These are phyloP conservation scores for Pelochelys cantorii DNA, from an alignment of 2,797 vertebrate genomes.

Conservation along the genomic window DNA sequence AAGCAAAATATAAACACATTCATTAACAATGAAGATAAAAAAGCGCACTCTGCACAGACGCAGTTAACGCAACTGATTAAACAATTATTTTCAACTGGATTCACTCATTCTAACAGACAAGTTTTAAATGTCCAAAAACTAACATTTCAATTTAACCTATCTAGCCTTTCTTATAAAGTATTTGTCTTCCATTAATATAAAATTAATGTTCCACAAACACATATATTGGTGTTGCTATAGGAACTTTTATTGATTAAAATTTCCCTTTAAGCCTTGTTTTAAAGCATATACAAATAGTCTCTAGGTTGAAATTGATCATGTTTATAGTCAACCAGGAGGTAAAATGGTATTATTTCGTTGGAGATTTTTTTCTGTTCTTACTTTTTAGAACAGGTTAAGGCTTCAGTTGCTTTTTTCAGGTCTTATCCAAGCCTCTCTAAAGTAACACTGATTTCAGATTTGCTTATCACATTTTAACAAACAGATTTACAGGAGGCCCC, in stretches of 20 bases:
- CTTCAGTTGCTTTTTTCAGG: accelerated
- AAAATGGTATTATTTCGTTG: not conserved
- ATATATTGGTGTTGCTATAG: not conserved
- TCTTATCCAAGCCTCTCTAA: accelerated
- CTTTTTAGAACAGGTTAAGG: not conserved
- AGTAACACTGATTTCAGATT: accelerated
- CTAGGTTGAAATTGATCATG: not conserved
- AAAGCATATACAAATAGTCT: accelerated
- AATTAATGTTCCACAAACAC: not conserved
- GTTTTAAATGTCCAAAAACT: not conserved
- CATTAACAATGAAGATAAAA: accelerated
- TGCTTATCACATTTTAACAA: accelerated
- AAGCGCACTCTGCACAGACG: not conserved
- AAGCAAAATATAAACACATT: not conserved
- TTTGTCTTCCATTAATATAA: not conserved
- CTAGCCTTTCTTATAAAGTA: not conserved
- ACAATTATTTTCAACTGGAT: accelerated
- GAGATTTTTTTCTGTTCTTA: not conserved
- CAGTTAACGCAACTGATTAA: not conserved
- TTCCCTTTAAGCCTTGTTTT: not conserved
- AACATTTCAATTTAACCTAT: not conserved
- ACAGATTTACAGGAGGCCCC: not conserved
- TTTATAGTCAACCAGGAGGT: not conserved
- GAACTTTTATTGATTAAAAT: accelerated
- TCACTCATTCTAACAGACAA: accelerated